phyloP scores from a whole-genome alignment of 2,797 vertebrate species.

The Premnoplex brunnescens region DNA sequence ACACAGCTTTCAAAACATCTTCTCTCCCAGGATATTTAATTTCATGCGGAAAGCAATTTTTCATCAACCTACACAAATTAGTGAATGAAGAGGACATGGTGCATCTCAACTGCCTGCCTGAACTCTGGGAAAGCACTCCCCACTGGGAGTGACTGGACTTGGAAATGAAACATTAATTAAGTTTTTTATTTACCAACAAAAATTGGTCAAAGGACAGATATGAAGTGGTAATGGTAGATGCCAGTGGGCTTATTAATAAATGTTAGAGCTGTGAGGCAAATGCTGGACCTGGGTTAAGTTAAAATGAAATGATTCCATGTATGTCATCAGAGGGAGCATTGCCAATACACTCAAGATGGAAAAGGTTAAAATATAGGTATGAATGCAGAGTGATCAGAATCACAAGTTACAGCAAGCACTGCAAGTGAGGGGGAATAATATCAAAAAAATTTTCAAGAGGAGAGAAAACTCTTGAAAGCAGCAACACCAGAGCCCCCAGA shows the following conservation, averaged over 20 bases:
- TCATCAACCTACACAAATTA: slow-evolving; percentile 32
- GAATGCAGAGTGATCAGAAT: neutral
- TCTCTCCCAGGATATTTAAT: slow-evolving; percentile 31
- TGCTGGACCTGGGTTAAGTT: neutral
- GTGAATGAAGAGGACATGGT: neutral
- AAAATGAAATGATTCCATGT: neutral
- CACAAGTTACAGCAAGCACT: neutral
- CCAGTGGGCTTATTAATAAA: neutral
- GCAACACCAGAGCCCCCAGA: neutral
- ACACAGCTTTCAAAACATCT: slow-evolving; percentile 33
- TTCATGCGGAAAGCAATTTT: slow-evolving; percentile 46
- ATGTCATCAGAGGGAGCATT: neutral
- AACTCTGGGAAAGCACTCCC: neutral
- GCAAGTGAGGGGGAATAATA: neutral
- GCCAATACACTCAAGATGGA: neutral
- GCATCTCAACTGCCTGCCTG: neutral
- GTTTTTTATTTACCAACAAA: neutral
- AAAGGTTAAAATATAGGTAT: neutral
- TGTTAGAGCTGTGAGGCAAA: neutral
- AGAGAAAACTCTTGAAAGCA: neutral
- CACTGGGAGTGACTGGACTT: neutral
- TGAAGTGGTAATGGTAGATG: neutral
- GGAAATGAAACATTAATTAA: slow-evolving; percentile 6
- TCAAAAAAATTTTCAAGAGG: neutral
- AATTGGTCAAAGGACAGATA: neutral